Percentiles rank a stretch among this genome's conserved stretches.
Conservation (phyloP, 2,797 vertebrate species). For the Meriones psammophilus region DNA sequence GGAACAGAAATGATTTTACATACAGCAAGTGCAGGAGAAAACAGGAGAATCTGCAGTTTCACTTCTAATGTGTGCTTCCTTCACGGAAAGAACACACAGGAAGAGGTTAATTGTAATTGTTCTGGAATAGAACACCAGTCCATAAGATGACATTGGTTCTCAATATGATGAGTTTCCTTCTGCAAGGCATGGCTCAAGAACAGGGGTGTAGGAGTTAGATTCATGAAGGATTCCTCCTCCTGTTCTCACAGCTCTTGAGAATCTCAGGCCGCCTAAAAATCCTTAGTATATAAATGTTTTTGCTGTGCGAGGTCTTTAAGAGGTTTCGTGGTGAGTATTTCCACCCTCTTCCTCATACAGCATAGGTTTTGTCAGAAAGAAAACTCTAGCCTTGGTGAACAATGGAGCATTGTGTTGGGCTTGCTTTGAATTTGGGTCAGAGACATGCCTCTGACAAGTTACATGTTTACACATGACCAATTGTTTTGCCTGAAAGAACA, state of each 20-base stretch:
- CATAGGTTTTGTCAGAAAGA: conserved; percentile 11
- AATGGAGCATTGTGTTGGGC: background rate
- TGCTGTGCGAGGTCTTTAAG: background rate
- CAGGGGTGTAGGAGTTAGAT: background rate
- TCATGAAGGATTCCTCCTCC: background rate
- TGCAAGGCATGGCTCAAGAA: background rate
- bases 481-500: conserved; percentile 20
- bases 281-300: background rate
- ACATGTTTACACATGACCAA: accelerated
- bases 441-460: background rate
- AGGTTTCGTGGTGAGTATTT: background rate
- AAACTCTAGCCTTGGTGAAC: background rate
- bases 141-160: background rate
- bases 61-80: background rate
- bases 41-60: background rate
- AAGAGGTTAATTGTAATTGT: too few relatives aligned
- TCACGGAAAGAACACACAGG: background rate
- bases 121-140: background rate
- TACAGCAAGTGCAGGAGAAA: background rate
- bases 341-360: conserved; percentile 42
- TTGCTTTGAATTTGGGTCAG: background rate
- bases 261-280: background rate
- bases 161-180: background rate
- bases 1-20: conserved; percentile 15
- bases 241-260: background rate